Conservation (phyloP, 2,888 invertebrate genomes). For the Archips crataeganus region DNA sequence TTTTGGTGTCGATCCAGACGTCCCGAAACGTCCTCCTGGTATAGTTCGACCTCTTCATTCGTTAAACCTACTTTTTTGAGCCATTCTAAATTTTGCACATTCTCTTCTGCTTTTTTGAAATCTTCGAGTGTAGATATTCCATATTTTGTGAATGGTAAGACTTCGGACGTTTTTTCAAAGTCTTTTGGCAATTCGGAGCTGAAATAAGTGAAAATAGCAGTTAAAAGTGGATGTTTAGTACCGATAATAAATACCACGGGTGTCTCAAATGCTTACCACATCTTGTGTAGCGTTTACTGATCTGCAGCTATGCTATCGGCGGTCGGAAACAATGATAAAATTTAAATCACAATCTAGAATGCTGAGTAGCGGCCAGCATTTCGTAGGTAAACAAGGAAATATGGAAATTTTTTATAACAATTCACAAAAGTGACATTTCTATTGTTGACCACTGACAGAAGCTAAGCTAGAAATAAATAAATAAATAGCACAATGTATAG, state of each 20-base stretch:
- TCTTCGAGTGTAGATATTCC: slow-evolving; percentile 76
- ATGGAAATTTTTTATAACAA: neutral
- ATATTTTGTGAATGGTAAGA: slow-evolving; percentile 73
- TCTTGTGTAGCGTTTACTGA: neutral
- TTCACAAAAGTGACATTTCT: neutral
- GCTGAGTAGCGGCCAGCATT: neutral
- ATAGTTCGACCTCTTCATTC: slow-evolving; percentile 80
- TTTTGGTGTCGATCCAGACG: slow-evolving; percentile 61
- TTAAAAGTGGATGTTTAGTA: slow-evolving; percentile 44
- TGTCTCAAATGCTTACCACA: neutral
- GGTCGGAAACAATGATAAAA: neutral
- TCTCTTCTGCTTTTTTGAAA: slow-evolving; percentile 70
- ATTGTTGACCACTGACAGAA: neutral
- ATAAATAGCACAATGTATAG: too few species aligned
- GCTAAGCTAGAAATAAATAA: too few species aligned
- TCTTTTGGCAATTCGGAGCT: slow-evolving; percentile 75
- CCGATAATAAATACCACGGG: slow-evolving; percentile 40
- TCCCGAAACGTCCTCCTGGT: slow-evolving; percentile 76
- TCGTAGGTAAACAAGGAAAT: neutral
- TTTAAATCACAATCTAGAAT: neutral
- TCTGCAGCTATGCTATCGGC: neutral
- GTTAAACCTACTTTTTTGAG: slow-evolving; percentile 79
- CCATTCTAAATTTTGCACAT: slow-evolving; percentile 71
- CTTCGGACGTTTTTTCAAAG: slow-evolving; percentile 72
- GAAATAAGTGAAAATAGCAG: slow-evolving; percentile 46